Evolutionary conservation across 2,113 vertebrate genomes (phyloP).

Genomic region (Atlantisia rogersi): DNA sequence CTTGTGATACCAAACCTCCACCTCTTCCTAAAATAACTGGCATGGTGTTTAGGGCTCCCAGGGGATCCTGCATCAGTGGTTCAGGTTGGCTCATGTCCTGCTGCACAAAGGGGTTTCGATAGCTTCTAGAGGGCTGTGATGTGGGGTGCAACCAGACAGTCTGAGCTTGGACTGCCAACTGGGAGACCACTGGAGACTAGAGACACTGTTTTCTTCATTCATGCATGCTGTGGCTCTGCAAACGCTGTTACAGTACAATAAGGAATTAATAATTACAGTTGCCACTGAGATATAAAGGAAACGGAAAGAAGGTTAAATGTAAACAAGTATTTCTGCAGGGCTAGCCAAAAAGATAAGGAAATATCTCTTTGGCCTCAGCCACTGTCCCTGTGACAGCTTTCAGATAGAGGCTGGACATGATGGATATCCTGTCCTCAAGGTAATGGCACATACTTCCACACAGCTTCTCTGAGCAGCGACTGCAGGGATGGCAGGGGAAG

Average conservation of each 20-base stretch:
- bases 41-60: background rate
- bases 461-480: background rate
- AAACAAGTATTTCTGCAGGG: background rate
- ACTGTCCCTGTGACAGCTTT: background rate
- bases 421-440: background rate
- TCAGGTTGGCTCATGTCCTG: background rate
- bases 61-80: background rate
- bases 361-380: background rate
- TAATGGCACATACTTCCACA: background rate
- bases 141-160: background rate
- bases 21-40: constrained; percentile 16
- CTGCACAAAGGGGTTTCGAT: background rate
- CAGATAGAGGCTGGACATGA: background rate
- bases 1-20: background rate
- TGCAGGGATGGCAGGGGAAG: background rate
- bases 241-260: background rate
- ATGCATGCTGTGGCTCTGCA: background rate
- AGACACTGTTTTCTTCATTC: rapidly evolving
- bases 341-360: background rate
- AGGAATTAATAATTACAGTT: background rate
- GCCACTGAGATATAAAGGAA: background rate
- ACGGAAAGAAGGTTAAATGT: background rate
- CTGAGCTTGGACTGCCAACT: rapidly evolving
- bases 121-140: background rate
- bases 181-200: background rate